Conservation (phyloP, 2,797 vertebrate genomes). For the Loris lydekkerianus region DNA sequence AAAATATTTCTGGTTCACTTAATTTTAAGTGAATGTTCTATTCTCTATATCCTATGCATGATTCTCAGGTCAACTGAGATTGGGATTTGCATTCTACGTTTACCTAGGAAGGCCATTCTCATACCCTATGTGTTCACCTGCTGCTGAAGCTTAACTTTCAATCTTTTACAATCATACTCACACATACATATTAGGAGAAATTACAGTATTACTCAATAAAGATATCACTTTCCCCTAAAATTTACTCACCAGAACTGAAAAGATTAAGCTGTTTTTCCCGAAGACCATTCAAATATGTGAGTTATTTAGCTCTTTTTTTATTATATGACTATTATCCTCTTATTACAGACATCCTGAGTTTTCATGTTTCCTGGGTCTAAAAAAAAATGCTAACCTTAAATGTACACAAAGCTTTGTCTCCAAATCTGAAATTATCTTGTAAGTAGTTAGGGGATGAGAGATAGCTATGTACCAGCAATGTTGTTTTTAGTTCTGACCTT, state of each 20-base stretch:
- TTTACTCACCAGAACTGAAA: conserved; percentile 36
- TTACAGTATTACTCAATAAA: conserved; percentile 2
- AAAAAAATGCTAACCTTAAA: conserved; percentile 41
- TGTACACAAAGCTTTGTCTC: neutral
- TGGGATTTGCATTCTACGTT: neutral
- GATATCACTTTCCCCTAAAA: conserved; percentile 54
- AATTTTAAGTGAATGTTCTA: conserved; percentile 40
- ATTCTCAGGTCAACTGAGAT: neutral
- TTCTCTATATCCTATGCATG: neutral
- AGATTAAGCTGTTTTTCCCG: conserved; percentile 16
- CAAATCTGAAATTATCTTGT: conserved; percentile 38
- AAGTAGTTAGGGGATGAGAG: neutral
- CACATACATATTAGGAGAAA: neutral
- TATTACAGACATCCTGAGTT: neutral
- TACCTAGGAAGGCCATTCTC: neutral
- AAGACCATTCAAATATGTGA: neutral
- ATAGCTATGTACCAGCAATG: neutral
- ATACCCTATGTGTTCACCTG: neutral
- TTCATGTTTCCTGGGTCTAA: neutral
- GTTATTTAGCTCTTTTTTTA: conserved; percentile 46
- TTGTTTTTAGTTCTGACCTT: conserved; percentile 13
- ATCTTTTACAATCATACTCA: conserved; percentile 1
- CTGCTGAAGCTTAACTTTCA: conserved; percentile 13
- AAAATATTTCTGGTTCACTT: neutral
- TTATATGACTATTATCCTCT: neutral